Percentiles rank a stretch among this genome's conserved stretches.
These are phyloP conservation scores for Rhagonycha fulva DNA, from an alignment of 2,888 invertebrate genomes.

Conservation along the genomic window DNA sequence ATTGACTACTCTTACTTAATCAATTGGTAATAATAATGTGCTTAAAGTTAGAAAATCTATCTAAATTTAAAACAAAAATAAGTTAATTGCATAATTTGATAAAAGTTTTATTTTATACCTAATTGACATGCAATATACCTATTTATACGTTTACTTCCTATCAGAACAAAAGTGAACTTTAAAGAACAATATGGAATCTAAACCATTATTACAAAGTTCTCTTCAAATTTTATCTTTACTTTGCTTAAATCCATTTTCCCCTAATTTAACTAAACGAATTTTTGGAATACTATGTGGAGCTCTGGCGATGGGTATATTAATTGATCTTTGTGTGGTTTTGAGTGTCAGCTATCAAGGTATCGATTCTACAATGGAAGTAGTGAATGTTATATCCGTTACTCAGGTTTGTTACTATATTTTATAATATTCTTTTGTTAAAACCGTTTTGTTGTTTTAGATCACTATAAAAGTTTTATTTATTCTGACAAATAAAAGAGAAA, in stretches of 20 bases:
- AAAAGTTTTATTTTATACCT: too few relatives aligned
- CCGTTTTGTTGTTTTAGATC: too few relatives aligned
- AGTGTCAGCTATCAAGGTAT: not conserved
- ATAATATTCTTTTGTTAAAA: too few relatives aligned
- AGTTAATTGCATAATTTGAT: too few relatives aligned
- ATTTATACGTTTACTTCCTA: not conserved
- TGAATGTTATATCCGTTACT: not conserved
- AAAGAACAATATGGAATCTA: not conserved
- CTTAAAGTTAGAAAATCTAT: too few relatives aligned
- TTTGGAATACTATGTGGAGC: not conserved
- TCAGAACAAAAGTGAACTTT: not conserved
- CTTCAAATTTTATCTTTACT: not conserved
- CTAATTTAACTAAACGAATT: not conserved
- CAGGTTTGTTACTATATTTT: not conserved
- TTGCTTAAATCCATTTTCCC: not conserved
- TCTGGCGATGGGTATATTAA: rapidly evolving
- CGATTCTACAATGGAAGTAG: not conserved
- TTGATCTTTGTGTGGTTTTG: not conserved
- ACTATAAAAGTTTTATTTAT: too few relatives aligned
- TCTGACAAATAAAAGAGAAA: not conserved
- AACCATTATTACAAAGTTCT: not conserved
- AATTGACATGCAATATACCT: too few relatives aligned
- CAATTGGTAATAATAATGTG: too few relatives aligned
- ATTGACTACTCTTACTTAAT: too few relatives aligned
- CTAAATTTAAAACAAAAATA: too few relatives aligned